phyloP scores from a whole-genome alignment of 2,888 invertebrate species.

The Calameuta pallipes region DNA sequence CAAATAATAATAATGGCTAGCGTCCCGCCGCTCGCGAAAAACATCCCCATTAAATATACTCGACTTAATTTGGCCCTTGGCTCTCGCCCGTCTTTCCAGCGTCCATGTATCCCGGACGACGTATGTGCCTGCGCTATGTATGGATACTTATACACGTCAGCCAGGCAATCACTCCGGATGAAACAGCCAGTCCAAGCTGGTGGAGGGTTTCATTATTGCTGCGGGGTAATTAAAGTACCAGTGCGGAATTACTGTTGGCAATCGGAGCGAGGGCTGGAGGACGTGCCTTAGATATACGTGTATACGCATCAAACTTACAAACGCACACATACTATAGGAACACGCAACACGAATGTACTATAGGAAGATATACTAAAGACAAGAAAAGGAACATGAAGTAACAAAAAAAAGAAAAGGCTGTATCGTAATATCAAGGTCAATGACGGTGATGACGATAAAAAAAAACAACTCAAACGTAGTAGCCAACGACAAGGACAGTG shows the following conservation, averaged over 20 bases:
- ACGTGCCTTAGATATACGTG: background rate
- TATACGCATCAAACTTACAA: background rate
- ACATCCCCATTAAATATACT: background rate
- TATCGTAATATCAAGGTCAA: background rate
- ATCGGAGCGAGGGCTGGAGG: background rate
- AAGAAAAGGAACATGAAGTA: no score
- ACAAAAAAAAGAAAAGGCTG: background rate
- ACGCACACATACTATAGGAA: no score
- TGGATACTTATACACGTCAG: background rate
- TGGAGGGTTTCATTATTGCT: background rate
- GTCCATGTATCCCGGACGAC: background rate
- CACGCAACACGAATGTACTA: background rate
- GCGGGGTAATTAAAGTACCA: background rate
- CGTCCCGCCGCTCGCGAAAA: background rate
- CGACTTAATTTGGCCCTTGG: background rate
- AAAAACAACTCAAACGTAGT: background rate
- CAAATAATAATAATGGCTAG: background rate
- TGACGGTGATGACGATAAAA: background rate
- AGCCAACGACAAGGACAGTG: background rate
- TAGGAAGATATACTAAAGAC: background rate
- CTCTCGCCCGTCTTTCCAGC: background rate
- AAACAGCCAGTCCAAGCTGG: background rate
- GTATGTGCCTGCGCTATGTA: background rate
- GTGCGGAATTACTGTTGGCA: background rate
- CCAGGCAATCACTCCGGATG: background rate